Base-by-base conservation (phyloP, 2,888 invertebrate genomes). In the Athalia cordata region DNA sequence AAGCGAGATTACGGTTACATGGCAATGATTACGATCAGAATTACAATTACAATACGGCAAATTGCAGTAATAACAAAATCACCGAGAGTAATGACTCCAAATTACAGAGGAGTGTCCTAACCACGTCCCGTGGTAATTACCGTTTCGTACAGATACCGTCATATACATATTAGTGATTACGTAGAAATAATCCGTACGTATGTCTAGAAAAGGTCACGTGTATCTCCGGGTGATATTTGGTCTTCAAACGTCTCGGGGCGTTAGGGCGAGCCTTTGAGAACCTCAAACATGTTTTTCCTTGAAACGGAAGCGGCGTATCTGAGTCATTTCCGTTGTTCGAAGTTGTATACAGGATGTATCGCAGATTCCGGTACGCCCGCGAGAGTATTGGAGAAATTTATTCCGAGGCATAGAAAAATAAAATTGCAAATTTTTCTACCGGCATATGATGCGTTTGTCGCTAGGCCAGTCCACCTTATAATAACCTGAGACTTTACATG, bases 51-150 rank as follows among this genome's bases (percentile, higher is more conserved):
- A 62, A 75, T 72, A 62, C 70, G 55, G 72, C 29, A 78, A 78
- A 78, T 74, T 74, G 70, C 65, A 64, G 72, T 81, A 82, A 81
- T 80, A 80, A 81, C 77, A 78, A 72, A 72, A 78, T 78, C 78
- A 78, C 70, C 13, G n/a, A 15, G 49, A 50, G 57, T 78, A 64
- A 72, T 72, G 62, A 78, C 78, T 47, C 65, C 5, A 80, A 78
- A 82, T 82, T 80, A 80, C 79, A 78, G 78, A 67, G 81, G 82
- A 80, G 80, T 80, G 80, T 81, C 79, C 79, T 67, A 66, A 76
- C 79, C 70, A 79, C 78, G 62, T 81, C 62, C 11, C 47, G 29
- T 52, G 72, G 78, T 78, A 68, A 74, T 72, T 81, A 80, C 74
- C 62, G 75, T 79, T 80, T 79, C 80, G 80, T 79, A 50, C 13